Evolutionary conservation across 2,797 vertebrate genomes (phyloP).

Genomic region (Acrossocheilus wenchowensis): DNA sequence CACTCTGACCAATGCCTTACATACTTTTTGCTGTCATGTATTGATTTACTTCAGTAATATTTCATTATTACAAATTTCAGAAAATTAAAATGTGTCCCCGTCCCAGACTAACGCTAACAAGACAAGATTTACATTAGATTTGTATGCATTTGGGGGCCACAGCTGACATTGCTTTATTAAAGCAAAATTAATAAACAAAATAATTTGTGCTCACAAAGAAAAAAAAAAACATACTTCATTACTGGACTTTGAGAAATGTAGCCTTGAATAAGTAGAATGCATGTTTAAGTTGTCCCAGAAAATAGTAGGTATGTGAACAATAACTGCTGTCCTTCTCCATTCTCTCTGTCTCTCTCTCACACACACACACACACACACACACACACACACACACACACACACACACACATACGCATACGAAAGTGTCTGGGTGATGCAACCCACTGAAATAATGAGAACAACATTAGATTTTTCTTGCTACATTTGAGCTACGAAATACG

Average conservation of each 20-base stretch:
- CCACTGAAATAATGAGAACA: slow-evolving; percentile 54
- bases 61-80: slow-evolving; percentile 39
- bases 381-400: not conserved
- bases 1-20: slow-evolving; percentile 38
- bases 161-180: too few relatives aligned
- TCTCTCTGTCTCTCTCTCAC: not conserved
- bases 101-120: slow-evolving; percentile 40
- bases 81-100: slow-evolving; percentile 39
- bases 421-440: slow-evolving; percentile 56
- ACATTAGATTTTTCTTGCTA: slow-evolving; percentile 8
- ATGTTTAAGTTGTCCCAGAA: not conserved
- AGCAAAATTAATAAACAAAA: slow-evolving; percentile 8
- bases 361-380: too few relatives aligned
- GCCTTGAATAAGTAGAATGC: not conserved
- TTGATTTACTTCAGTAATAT: slow-evolving; percentile 48
- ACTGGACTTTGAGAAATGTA: not conserved
- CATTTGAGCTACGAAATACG: not conserved
- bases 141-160: not conserved
- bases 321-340: not conserved
- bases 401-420: not conserved
- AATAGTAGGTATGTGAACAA: slow-evolving; percentile 25
- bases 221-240: not conserved
- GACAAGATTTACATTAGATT: slow-evolving; percentile 37
- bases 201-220: not conserved
- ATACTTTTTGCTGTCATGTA: slow-evolving; percentile 48